Base-by-base conservation (phyloP, 2,888 invertebrate genomes). In the Apomyelois bistriatella region DNA sequence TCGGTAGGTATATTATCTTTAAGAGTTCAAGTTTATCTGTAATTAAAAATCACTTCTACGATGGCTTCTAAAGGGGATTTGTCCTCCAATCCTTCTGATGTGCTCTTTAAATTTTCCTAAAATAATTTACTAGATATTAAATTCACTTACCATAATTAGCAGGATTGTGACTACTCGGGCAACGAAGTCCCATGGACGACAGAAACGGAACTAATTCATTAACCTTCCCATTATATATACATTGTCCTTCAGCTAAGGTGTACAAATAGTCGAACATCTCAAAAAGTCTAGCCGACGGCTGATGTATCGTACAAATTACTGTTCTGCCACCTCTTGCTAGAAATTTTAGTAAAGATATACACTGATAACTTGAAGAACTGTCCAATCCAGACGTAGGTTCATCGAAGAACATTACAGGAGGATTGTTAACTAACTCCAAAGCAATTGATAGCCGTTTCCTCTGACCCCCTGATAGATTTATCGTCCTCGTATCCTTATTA, bases 221-320 rank as follows among this genome's bases (percentile, higher is more conserved):
- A 0, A 97, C 95, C 41, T 93, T 93, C 3, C 98, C 98, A 73
- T 96, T 94, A 79, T 98, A 99, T 72, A 98, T 95, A 81, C 97
- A 98, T 82, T 97, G 97, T 7, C 98, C 98, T 67, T 97, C 97
- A 9, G 97, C 95, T 70, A 99, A 80, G 76, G 97, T 94, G 81
- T 97, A 98, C 59, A 99, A 88, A 88, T 96, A 94, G 82, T 98
- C 98, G 76, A 99, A 98, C 94, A 97, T 98, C 87, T 98, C 98
- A 75, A 98, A 98, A 46, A 98, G 91, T 67, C 98, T 93, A 35
- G 98, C 98, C 62, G 97, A 97, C 8, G 98, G 98, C 82, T 99
- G 98, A 86, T 98, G 98, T 67, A 98, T 98, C 37, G 98, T 98
- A 76, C 98, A 98, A 61, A 98, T 97, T 58, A 98, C 96, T 28